These are phyloP conservation scores for Onychostoma macrolepis DNA, from an alignment of 2,113 vertebrate species.

Conservation along the genomic window DNA sequence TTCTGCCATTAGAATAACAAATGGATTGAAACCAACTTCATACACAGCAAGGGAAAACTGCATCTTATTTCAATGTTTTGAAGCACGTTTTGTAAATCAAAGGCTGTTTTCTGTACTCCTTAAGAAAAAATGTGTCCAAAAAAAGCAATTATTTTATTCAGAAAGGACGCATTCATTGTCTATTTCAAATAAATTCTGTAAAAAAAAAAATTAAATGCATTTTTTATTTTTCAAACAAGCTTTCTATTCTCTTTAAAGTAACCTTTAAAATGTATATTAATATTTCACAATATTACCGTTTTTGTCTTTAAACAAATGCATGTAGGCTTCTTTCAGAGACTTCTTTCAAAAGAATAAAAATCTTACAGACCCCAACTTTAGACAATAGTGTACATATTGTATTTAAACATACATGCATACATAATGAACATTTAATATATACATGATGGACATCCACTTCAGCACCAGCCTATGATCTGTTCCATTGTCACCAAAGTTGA, in stretches of 20 bases:
- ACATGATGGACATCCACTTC: neutral
- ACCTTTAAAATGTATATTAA: no score
- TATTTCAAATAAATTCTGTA: neutral
- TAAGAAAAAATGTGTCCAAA: neutral
- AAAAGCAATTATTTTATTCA: neutral
- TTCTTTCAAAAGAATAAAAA: neutral
- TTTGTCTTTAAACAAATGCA: neutral
- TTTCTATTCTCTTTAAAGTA: neutral
- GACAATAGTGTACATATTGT: neutral
- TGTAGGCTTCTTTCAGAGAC: neutral
- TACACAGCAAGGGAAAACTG: neutral
- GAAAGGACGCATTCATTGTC: neutral
- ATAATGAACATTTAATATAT: conserved; percentile 19
- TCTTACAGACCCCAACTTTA: neutral
- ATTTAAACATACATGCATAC: neutral
- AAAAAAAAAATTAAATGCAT: no score
- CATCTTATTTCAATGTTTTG: neutral
- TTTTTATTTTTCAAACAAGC: no score
- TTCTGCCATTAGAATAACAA: neutral
- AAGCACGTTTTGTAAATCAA: neutral
- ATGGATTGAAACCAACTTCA: no score
- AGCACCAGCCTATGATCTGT: neutral
- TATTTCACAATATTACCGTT: no score
- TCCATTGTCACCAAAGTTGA: neutral
- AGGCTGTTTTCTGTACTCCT: neutral